Base-by-base conservation (phyloP, 2,113 vertebrate genomes). In the Micromys minutus region DNA sequence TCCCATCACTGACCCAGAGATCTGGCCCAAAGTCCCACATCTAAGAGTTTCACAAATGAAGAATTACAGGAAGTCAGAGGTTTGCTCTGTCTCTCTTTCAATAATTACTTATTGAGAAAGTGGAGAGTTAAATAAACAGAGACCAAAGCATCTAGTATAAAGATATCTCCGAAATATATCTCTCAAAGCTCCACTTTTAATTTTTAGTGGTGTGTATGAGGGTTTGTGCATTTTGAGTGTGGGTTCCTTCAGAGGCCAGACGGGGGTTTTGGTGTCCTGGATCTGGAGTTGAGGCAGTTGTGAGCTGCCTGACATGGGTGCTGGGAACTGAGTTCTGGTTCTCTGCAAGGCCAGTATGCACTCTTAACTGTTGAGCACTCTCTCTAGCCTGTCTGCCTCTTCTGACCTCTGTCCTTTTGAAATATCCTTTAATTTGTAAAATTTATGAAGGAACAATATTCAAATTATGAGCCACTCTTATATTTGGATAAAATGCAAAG, bases 371-470 rank as follows among this genome's bases (percentile, higher is more conserved):
- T 31, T 10, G 24, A 42, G 22, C n/a, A 16, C 13, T 31, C n/a
- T 83, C 29, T 47, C 16, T 45, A 65, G 29, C 42, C 59, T 34
- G 2, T 13, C 12, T 26, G 26, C 45, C 29, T 36, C 7, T 24
- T 42, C 26, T 47, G 90, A 72, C n/a, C 13, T 39, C 19, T 2
- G 16, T 13, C 87, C 22, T 57, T 79, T 85, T 59, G 42, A 22
- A 92, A 96, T 95, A 89, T 1, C 7, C 69, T 96, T 77, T 87
- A 63, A 63, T 89, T 91, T 84, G 77, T 50, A 92, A 85, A 86
- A 50, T 24, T 5, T 22, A 29, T 42, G 50, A 76, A 76, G 57
- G 63, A 87, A 95, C 92, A 87, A 29, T 52, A 91, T 29, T 36
- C 42, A 89, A 95, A 59, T 87, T 52, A 87, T 80, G 3, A 4